Evolutionary conservation across 2,797 vertebrate species (phyloP).

Genomic region (Odontamblyopus lacepedii): DNA sequence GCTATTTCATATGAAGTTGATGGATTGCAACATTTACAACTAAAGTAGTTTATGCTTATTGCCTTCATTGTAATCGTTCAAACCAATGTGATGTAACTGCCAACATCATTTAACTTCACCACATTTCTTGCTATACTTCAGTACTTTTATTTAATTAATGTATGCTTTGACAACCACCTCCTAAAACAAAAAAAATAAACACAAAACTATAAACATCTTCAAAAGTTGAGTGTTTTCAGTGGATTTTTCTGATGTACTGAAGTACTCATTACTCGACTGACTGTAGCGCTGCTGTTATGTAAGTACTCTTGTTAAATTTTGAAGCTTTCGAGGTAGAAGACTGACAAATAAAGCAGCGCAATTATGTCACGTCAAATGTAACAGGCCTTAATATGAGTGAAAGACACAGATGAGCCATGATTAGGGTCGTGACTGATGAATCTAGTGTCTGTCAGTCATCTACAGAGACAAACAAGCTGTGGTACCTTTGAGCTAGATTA

Average conservation of each 20-base stretch:
- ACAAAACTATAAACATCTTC: background rate
- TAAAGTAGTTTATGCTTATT: too few relatives aligned
- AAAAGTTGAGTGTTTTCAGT: background rate
- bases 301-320: background rate
- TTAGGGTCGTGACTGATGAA: background rate
- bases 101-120: too few relatives aligned
- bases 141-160: too few relatives aligned
- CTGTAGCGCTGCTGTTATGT: background rate
- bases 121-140: too few relatives aligned
- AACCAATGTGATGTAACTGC: too few relatives aligned
- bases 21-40: too few relatives aligned
- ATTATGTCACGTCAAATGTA: background rate
- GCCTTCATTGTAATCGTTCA: too few relatives aligned
- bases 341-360: background rate
- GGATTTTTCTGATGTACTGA: background rate
- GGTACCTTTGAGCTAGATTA: background rate
- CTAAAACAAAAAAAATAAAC: background rate
- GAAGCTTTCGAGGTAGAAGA: background rate
- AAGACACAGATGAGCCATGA: background rate
- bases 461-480: background rate
- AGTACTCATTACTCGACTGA: background rate
- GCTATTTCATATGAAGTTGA: too few relatives aligned
- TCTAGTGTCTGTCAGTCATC: background rate
- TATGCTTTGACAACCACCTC: too few relatives aligned
- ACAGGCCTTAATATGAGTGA: background rate